A percentile compares a stretch with the other conserved stretches of the same genome.
Evolutionary conservation across 2,888 invertebrate species (phyloP).

Genomic region (Netelia fuscicornis): DNA sequence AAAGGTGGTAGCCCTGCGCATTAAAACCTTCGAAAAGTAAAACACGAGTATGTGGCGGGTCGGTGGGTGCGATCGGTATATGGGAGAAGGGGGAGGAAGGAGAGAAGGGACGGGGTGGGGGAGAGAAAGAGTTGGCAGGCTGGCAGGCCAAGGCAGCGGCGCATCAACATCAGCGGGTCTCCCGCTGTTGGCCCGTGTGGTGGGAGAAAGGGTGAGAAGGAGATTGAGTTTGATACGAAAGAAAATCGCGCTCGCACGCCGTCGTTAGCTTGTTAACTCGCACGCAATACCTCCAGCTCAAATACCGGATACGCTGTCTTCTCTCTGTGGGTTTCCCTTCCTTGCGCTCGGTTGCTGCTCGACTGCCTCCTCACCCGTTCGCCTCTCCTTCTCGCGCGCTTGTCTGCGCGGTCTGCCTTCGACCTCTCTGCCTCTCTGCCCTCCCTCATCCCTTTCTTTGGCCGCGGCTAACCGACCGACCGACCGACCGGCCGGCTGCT

Average conservation of each 20-base stretch:
- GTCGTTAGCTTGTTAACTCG: slow-evolving; percentile 85
- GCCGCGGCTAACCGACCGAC: slow-evolving; percentile 26
- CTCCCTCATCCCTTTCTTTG: slow-evolving; percentile 54
- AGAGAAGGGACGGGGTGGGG: neutral
- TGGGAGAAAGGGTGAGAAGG: slow-evolving; percentile 80
- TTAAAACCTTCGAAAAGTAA: slow-evolving; percentile 52
- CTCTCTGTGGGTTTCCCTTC: slow-evolving; percentile 72
- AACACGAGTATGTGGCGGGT: slow-evolving; percentile 53
- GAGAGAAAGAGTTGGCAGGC: slow-evolving; percentile 18
- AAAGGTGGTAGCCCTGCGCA: slow-evolving; percentile 49
- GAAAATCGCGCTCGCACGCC: slow-evolving; percentile 84
- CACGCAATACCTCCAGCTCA: slow-evolving; percentile 84
- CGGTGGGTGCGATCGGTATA: slow-evolving; percentile 36
- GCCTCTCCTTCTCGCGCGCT: slow-evolving; percentile 39
- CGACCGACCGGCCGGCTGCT: slow-evolving; percentile 52
- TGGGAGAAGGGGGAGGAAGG: neutral
- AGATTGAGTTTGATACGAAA: slow-evolving; percentile 84
- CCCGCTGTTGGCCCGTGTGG: slow-evolving; percentile 70
- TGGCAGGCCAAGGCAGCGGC: slow-evolving; percentile 44
- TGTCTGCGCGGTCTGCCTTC: slow-evolving; percentile 50
- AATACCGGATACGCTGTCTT: slow-evolving; percentile 83
- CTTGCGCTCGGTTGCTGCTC: slow-evolving; percentile 62
- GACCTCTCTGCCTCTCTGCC: slow-evolving; percentile 62
- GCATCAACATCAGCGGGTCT: slow-evolving; percentile 62
- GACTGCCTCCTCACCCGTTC: slow-evolving; percentile 58